Evolutionary conservation across 2,113 vertebrate species (phyloP).

Genomic region (Phrynocephalus versicolor): DNA sequence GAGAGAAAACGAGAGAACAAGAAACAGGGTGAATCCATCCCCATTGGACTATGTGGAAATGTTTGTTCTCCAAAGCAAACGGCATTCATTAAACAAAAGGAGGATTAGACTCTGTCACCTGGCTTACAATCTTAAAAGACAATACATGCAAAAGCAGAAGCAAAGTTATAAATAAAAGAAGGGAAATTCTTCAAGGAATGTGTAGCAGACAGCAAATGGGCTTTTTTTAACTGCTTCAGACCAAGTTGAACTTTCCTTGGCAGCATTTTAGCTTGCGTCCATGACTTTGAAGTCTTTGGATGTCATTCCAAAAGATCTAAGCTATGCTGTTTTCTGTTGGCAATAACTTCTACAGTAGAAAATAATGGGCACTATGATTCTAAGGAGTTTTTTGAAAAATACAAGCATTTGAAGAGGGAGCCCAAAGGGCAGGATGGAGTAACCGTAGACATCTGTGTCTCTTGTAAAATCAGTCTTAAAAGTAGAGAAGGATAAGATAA

Average conservation of each 20-base stretch:
- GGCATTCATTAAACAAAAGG: background rate
- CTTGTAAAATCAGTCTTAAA: background rate
- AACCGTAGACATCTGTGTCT: background rate
- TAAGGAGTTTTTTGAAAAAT: background rate
- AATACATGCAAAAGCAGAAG: background rate
- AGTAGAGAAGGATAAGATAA: background rate
- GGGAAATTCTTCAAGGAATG: background rate
- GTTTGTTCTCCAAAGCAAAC: background rate
- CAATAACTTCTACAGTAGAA: background rate
- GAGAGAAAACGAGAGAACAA: too few relatives aligned
- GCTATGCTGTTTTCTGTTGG: background rate
- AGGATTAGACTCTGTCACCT: background rate
- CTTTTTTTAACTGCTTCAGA: background rate
- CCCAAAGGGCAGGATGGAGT: background rate
- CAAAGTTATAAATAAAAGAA: background rate
- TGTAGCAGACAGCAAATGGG: background rate
- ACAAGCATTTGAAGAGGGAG: background rate
- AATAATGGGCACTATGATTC: background rate
- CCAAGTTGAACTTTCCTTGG: background rate
- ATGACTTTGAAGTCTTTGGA: background rate
- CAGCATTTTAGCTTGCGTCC: background rate
- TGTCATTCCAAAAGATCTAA: background rate
- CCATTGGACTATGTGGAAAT: background rate
- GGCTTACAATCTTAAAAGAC: background rate
- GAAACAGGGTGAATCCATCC: background rate